Evolutionary conservation across 2,113 vertebrate genomes (phyloP).

Genomic region (Pollachius pollachius): DNA sequence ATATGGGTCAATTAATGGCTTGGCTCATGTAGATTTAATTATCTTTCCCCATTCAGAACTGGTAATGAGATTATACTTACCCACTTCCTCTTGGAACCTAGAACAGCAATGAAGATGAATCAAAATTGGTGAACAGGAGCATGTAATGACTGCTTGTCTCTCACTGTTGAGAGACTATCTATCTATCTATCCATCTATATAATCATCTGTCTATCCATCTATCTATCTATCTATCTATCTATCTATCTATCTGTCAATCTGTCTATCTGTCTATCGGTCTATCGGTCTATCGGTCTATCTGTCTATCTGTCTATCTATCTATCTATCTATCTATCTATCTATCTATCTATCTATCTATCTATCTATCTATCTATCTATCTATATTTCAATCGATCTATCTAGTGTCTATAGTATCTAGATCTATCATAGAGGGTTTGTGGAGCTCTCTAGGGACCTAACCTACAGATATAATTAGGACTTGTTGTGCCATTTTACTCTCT

Average conservation of each 20-base stretch:
- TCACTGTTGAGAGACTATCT: conserved; percentile 38
- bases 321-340: conserved; percentile 73
- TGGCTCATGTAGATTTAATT: conserved; percentile 84
- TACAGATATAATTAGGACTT: neutral
- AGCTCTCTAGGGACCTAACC: neutral
- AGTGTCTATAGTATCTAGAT: too few species aligned
- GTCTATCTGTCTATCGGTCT: conserved; percentile 40
- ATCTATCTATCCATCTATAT: conserved; percentile 48
- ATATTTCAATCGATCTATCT: neutral
- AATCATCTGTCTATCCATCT: conserved; percentile 72
- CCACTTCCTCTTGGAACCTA: conserved; percentile 85
- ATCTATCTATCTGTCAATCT: neutral
- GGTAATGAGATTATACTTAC: conserved; percentile 84
- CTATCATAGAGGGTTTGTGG: too few species aligned
- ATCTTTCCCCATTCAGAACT: conserved; percentile 79
- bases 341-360: conserved; percentile 41
- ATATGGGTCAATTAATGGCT: conserved; percentile 68
- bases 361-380: conserved; percentile 67
- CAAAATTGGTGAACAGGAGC: conserved; percentile 64
- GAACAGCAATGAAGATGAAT: conserved; percentile 73
- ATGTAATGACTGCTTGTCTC: neutral
- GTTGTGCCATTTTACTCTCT: neutral
- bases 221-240: conserved; percentile 1
- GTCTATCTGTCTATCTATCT: neutral
- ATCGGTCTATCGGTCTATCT: conserved; percentile 64